A percentile compares a stretch with the other conserved stretches of the same genome.
Conservation (phyloP, 1,140 invertebrate species). For the Tenebrio molitor region DNA sequence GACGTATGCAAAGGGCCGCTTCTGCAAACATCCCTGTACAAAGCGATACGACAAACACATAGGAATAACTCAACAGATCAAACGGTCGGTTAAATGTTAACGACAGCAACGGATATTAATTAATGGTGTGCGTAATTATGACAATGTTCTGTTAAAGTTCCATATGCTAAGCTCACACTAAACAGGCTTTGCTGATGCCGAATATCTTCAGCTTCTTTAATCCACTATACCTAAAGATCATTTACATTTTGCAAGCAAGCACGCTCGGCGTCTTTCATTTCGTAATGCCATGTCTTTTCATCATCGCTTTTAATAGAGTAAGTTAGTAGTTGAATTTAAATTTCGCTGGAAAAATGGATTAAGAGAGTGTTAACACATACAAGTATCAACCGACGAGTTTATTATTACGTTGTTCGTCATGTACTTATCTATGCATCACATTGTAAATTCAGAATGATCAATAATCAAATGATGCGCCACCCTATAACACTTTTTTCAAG, state of each 20-base stretch:
- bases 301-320: background rate
- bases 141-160: slow-evolving; percentile 1
- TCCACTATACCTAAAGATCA: slow-evolving; percentile 27
- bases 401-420: no score
- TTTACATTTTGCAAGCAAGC: slow-evolving; percentile 35
- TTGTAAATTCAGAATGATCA: no score
- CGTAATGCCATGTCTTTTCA: slow-evolving; percentile 10
- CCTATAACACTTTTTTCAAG: no score
- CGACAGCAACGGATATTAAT: slow-evolving; percentile 15
- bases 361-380: no score
- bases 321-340: background rate
- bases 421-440: no score
- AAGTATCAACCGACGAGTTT: no score
- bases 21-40: no score
- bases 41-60: no score
- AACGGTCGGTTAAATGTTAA: slow-evolving; percentile 23
- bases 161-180: slow-evolving; percentile 4
- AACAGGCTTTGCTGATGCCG: slow-evolving; percentile 18
- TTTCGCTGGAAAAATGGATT: no score
- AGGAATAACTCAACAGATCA: background rate
- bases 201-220: slow-evolving; percentile 22
- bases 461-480: no score
- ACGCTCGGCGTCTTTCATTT: slow-evolving; percentile 11
- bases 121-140: slow-evolving; percentile 5
- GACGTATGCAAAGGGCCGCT: no score